Percentiles rank a stretch among this genome's conserved stretches.
Evolutionary conservation across 2,113 vertebrate genomes (phyloP).

Genomic region (Procavia capensis): DNA sequence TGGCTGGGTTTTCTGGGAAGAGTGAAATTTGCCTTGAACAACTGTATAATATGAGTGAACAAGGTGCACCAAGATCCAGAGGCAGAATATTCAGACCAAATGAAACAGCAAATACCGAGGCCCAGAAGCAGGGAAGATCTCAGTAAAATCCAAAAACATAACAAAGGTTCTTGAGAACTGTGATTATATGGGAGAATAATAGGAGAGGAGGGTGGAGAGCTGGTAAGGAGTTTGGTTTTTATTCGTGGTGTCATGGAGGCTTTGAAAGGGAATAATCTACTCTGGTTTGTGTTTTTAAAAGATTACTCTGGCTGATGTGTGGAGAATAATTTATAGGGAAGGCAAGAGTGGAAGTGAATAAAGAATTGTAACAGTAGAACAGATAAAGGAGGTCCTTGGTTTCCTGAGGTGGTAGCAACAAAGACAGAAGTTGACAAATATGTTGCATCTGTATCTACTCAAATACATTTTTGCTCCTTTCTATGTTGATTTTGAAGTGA

Average conservation of each 20-base stretch:
- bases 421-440: neutral
- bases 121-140: neutral
- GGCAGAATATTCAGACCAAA: neutral
- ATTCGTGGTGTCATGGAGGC: neutral
- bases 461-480: neutral
- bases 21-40: neutral
- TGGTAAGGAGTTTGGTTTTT: neutral
- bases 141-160: neutral
- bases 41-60: neutral
- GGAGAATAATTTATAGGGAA: neutral
- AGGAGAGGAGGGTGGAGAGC: neutral
- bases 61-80: neutral
- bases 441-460: too few relatives aligned
- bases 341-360: neutral
- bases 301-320: too few relatives aligned
- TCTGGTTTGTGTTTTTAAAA: slow-evolving; percentile 25
- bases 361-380: neutral
- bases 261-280: neutral
- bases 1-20: neutral
- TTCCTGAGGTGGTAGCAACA: too few relatives aligned
- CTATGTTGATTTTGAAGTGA: neutral
- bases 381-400: neutral
- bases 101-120: too few relatives aligned
- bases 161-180: neutral
- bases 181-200: neutral